Percentiles rank a stretch among this genome's conserved stretches.
Evolutionary conservation across 2,113 vertebrate genomes (phyloP).

Genomic region (Neolamprologus kungweensis): DNA sequence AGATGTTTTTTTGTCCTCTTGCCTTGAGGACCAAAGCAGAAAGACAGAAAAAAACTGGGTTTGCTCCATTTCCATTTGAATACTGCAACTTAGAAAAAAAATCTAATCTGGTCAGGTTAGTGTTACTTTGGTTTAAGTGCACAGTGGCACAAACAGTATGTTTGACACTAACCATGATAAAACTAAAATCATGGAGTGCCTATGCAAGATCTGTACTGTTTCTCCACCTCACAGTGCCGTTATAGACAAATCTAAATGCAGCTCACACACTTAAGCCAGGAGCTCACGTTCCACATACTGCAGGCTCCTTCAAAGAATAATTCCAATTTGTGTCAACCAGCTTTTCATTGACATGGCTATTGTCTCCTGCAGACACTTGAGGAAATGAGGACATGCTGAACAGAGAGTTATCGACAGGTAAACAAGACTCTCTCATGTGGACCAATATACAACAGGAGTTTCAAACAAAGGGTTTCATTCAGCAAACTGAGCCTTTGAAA

Average conservation of each 20-base stretch:
- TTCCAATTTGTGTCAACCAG: neutral
- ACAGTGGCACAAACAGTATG: neutral
- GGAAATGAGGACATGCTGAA: neutral
- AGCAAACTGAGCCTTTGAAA: neutral
- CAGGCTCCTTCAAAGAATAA: neutral
- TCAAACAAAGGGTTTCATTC: neutral
- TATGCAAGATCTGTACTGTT: neutral
- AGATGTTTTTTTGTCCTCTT: neutral
- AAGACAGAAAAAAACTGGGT: neutral
- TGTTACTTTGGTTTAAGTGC: neutral
- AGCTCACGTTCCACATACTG: neutral
- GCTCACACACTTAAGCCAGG: neutral
- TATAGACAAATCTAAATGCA: neutral
- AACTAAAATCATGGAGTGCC: neutral
- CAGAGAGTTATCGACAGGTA: neutral
- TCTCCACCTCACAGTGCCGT: neutral
- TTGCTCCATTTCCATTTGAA: neutral
- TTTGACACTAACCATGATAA: neutral
- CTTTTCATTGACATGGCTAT: neutral
- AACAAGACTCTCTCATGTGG: neutral
- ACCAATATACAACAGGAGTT: neutral
- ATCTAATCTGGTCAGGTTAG: neutral
- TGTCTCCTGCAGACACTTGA: neutral
- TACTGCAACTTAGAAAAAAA: neutral
- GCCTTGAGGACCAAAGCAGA: neutral